Conservation (phyloP, 2,797 vertebrate genomes). For the Erpetoichthys calabaricus region DNA sequence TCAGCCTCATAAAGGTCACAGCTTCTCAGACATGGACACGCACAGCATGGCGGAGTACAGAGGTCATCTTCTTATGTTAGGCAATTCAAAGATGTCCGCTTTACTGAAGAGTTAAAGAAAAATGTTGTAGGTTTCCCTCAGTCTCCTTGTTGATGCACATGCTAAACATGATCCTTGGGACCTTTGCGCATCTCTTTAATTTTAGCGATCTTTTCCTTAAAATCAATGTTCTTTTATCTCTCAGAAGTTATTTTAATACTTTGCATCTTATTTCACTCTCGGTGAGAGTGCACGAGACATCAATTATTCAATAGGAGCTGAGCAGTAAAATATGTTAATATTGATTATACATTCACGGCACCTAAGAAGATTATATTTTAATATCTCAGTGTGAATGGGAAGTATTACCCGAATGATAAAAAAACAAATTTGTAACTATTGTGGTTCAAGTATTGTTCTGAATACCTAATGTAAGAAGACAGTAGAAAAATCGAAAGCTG, state of each 20-base stretch:
- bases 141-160: constrained; percentile 46
- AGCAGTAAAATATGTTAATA: constrained; percentile 61
- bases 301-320: constrained; percentile 58
- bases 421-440: constrained; percentile 13
- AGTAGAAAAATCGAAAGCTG: constrained; percentile 3
- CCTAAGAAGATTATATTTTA: constrained; percentile 56
- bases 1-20: no score
- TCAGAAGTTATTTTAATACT: constrained; percentile 62
- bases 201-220: constrained; percentile 51
- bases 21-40: no score
- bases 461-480: constrained; percentile 4
- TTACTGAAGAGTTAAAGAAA: no score
- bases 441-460: constrained; percentile 4
- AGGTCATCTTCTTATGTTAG: no score
- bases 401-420: constrained; percentile 34
- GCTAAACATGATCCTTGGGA: constrained; percentile 51
- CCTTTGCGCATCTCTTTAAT: constrained; percentile 48
- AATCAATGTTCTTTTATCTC: constrained; percentile 64
- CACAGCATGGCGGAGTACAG: no score
- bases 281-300: constrained; percentile 55
- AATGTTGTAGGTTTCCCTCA: no score
- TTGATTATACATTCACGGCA: constrained; percentile 56
- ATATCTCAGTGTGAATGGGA: constrained; percentile 46
- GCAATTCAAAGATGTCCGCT: no score
- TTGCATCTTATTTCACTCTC: constrained; percentile 62